These are phyloP conservation scores for Enteromius viviparus DNA, from an alignment of 2,797 vertebrate species.

Conservation along the genomic window DNA sequence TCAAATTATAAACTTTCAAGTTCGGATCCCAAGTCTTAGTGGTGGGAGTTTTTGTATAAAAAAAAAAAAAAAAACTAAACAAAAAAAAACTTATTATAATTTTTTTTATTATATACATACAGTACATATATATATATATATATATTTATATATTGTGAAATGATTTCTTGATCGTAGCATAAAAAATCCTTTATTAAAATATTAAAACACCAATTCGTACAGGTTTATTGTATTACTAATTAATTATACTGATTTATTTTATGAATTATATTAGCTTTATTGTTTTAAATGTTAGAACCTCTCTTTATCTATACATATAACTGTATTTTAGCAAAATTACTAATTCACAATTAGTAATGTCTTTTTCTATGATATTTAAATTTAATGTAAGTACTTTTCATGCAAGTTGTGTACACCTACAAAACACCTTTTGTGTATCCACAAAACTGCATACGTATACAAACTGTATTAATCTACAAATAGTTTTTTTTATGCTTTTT, in stretches of 20 bases:
- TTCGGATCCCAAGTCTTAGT: too few relatives aligned
- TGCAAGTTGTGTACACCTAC: neutral
- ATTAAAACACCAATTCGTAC: neutral
- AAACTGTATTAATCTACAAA: slow-evolving; percentile 51
- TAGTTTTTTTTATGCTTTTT: slow-evolving; percentile 59
- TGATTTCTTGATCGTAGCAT: neutral
- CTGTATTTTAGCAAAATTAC: neutral
- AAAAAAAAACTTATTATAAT: too few relatives aligned
- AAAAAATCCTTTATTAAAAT: neutral
- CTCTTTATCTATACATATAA: neutral
- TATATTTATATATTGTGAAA: neutral
- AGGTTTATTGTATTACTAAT: neutral
- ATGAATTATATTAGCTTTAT: neutral
- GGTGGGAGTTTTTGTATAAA: too few relatives aligned
- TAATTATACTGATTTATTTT: neutral
- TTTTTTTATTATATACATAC: too few relatives aligned
- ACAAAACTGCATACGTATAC: neutral
- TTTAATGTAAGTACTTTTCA: neutral
- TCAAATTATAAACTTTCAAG: neutral
- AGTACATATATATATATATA: too few relatives aligned
- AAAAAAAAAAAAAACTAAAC: too few relatives aligned
- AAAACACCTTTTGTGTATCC: neutral
- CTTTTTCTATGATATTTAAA: too few relatives aligned
- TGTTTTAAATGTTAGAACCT: neutral
- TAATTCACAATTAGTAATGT: too few relatives aligned